A percentile compares a stretch with the other conserved stretches of the same genome.
These are phyloP conservation scores for Beroe forskalii DNA, from an alignment of 37 sponge, comb jelly and placozoan species.

Conservation along the genomic window DNA sequence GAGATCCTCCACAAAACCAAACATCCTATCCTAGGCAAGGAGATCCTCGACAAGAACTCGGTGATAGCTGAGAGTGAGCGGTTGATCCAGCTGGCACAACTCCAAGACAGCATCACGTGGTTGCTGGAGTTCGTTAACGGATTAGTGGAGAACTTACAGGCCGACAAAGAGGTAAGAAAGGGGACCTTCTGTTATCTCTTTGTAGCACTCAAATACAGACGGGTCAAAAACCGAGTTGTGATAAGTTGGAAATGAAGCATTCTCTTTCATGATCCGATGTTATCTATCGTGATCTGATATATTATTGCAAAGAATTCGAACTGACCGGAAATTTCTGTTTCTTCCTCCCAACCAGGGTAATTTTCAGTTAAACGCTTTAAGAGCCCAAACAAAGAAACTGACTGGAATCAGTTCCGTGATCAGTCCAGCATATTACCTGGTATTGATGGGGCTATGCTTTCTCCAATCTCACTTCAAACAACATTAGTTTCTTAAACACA, in stretches of 20 bases:
- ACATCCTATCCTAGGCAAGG: too few relatives aligned
- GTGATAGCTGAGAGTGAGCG: conserved; percentile 45
- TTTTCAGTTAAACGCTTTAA: not conserved
- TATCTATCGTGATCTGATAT: too few relatives aligned
- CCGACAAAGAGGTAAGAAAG: conserved; percentile 61
- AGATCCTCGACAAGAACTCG: conserved; percentile 23
- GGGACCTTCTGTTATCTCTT: not conserved
- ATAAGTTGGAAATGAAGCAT: not conserved
- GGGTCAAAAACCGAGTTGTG: not conserved
- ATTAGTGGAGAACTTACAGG: not conserved
- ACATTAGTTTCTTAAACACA: too few relatives aligned
- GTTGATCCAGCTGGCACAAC: conserved; percentile 38
- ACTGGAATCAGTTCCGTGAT: not conserved
- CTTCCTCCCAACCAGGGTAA: too few relatives aligned
- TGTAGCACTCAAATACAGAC: not conserved
- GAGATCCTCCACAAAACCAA: too few relatives aligned
- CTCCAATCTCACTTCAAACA: too few relatives aligned
- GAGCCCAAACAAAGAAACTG: not conserved
- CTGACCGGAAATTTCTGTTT: too few relatives aligned
- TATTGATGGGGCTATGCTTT: too few relatives aligned
- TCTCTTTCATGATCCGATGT: not conserved
- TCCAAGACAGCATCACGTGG: conserved; percentile 61
- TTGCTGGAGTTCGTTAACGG: not conserved
- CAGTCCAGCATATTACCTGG: not conserved
- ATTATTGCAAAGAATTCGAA: too few relatives aligned